These are phyloP conservation scores for Calonectris borealis DNA, from an alignment of 2,113 vertebrate genomes.

Conservation along the genomic window DNA sequence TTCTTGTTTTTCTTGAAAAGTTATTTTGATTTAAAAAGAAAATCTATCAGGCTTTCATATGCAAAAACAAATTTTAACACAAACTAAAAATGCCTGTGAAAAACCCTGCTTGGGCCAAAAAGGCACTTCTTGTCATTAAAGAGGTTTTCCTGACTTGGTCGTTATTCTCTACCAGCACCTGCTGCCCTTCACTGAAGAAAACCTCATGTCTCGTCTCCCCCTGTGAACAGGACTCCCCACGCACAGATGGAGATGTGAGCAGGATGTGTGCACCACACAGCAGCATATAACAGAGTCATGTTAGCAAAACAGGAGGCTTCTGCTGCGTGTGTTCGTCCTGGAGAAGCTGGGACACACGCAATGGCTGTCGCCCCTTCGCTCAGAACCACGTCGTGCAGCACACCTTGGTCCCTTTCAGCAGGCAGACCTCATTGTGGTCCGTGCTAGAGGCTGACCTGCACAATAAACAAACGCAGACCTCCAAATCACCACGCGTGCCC, in stretches of 20 bases:
- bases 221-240: accelerated
- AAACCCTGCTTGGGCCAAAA: not conserved
- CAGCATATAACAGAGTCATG: accelerated
- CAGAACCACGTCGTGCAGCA: not conserved
- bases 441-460: not conserved
- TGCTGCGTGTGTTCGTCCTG: not conserved
- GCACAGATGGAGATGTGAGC: not conserved
- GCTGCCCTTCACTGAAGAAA: not conserved
- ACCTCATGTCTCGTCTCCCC: not conserved
- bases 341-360: accelerated
- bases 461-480: accelerated
- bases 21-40: not conserved
- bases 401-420: not conserved
- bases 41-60: not conserved
- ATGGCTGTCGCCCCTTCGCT: not conserved
- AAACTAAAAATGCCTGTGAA: not conserved
- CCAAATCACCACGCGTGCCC: not conserved
- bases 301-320: not conserved
- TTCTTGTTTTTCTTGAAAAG: not conserved
- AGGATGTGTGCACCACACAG: not conserved
- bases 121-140: not conserved
- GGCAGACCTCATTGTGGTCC: not conserved
- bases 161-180: not conserved
- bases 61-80: not conserved
- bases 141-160: not conserved